Conservation (phyloP, 2,113 vertebrate species). For the Tricholaema leucomelas region DNA sequence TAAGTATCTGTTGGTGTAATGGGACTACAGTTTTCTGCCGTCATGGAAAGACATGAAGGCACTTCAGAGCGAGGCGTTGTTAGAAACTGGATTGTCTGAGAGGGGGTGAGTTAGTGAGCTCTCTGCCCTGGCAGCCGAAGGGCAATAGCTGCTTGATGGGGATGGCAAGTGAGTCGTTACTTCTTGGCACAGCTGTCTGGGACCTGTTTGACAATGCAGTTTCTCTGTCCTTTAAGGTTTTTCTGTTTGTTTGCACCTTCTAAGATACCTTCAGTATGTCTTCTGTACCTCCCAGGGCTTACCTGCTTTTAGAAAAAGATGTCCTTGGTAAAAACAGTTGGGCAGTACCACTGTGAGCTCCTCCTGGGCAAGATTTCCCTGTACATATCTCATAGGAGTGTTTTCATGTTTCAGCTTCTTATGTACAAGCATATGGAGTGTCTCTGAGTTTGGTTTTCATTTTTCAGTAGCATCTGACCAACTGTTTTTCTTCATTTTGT, state of each 20-base stretch:
- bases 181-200: neutral
- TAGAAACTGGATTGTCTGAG: neutral
- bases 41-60: accelerated
- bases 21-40: accelerated
- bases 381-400: accelerated
- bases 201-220: too few species aligned
- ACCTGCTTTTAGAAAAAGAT: neutral
- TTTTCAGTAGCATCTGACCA: neutral
- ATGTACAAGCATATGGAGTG: accelerated
- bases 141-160: accelerated
- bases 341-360: neutral
- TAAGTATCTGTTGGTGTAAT: constrained; percentile 70
- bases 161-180: accelerated
- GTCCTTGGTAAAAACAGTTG: neutral
- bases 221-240: neutral
- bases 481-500: neutral
- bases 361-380: neutral
- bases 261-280: accelerated
- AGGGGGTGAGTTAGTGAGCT: accelerated
- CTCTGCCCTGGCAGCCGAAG: neutral
- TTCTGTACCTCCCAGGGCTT: neutral
- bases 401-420: accelerated
- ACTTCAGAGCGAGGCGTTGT: accelerated
- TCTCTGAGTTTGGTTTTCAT: too few species aligned
- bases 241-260: neutral